A percentile compares a stretch with the other conserved stretches of the same genome.
Conservation (phyloP, 2,888 invertebrate genomes). For the Germaria angustata region DNA sequence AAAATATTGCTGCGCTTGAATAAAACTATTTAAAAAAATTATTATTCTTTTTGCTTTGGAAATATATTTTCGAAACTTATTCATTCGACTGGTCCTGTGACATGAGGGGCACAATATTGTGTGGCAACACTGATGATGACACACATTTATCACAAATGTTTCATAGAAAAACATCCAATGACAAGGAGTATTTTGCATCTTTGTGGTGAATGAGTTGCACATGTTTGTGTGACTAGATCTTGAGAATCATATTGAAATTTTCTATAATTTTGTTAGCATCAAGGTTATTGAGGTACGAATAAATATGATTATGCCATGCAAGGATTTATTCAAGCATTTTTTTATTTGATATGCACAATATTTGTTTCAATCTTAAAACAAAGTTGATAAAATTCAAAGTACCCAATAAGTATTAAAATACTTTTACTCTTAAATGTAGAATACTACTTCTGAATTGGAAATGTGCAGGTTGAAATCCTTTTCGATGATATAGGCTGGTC, state of each 20-base stretch:
- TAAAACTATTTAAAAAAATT: no score
- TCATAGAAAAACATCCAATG: constrained; percentile 16
- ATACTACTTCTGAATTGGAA: no score
- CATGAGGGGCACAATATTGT: no score
- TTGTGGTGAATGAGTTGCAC: constrained; percentile 27
- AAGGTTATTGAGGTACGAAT: constrained; percentile 21
- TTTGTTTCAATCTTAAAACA: not conserved
- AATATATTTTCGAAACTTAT: no score
- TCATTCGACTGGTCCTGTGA: no score
- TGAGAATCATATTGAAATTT: constrained; percentile 26
- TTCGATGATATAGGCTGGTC: no score
- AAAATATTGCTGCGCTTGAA: no score
- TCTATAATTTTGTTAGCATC: constrained; percentile 21
- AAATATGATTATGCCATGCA: constrained; percentile 15
- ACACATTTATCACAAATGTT: constrained; percentile 17
- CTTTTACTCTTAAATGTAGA: no score
- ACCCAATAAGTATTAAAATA: no score
- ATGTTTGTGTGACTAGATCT: constrained; percentile 31
- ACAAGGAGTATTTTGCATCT: constrained; percentile 24
- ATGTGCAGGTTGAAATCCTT: no score
- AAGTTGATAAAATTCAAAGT: not conserved
- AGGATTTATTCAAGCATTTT: constrained; percentile 24
- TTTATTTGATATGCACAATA: not conserved
- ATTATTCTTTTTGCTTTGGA: no score
- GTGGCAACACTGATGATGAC: not conserved